A percentile compares a stretch with the other conserved stretches of the same genome.
Conservation (phyloP, 2,888 invertebrate species). For the Ferrisia virgata region DNA sequence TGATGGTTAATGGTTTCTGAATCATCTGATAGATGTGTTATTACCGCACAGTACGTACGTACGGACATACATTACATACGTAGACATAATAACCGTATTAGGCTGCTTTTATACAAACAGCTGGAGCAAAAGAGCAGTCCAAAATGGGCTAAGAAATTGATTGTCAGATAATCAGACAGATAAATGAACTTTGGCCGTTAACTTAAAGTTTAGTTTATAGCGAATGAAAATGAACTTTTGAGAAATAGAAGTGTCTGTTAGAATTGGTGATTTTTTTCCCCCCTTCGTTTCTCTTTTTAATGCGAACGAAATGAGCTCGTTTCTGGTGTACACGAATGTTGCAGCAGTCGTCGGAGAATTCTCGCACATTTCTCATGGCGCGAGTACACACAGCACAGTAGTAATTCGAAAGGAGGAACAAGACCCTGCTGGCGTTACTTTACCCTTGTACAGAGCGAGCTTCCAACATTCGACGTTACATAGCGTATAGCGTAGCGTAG, state of each 20-base stretch:
- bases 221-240: neutral
- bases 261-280: neutral
- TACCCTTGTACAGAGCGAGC: neutral
- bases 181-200: conserved; percentile 3
- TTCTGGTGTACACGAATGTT: neutral
- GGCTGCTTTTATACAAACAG: neutral
- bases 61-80: no score
- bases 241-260: neutral
- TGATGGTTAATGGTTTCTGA: no score
- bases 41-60: no score
- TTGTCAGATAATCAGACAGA: conserved; percentile 27
- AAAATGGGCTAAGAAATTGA: neutral
- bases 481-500: no score
- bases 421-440: neutral
- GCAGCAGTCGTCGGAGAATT: neutral
- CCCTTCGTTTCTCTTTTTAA: no score
- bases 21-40: no score
- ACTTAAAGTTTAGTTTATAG: neutral
- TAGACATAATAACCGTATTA: no score
- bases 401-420: conserved; percentile 3
- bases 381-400: neutral
- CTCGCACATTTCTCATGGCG: neutral
- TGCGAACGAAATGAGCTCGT: neutral
- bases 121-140: neutral
- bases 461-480: neutral